These are phyloP conservation scores for Hedya salicella DNA, from an alignment of 2,888 invertebrate species.

Conservation along the genomic window DNA sequence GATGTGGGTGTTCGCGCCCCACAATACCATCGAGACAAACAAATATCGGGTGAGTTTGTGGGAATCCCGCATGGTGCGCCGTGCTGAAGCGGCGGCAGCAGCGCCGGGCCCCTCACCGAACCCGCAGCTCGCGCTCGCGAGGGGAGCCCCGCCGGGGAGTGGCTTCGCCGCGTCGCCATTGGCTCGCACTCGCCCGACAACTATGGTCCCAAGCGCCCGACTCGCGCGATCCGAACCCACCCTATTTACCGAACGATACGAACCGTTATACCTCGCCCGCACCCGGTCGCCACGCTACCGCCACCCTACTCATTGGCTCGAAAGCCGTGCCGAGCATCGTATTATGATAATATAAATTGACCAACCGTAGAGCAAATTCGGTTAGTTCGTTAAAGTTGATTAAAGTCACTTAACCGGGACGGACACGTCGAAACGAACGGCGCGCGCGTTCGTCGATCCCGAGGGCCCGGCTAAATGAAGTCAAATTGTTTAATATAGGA, in stretches of 20 bases:
- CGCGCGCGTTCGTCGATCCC: constrained; percentile 80
- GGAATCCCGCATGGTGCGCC: constrained; percentile 79
- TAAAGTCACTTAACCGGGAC: constrained; percentile 85
- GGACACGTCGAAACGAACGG: constrained; percentile 81
- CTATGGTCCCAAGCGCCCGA: constrained; percentile 68
- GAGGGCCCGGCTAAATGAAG: constrained; percentile 76
- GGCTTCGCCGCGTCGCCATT: constrained; percentile 61
- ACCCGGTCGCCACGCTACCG: constrained; percentile 52
- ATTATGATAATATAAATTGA: constrained; percentile 86
- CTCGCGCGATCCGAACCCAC: constrained; percentile 58
- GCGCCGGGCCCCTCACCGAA: constrained; percentile 48
- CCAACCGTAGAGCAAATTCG: constrained; percentile 84
- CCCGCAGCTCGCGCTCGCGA: constrained; percentile 48
- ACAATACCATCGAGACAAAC: constrained; percentile 72
- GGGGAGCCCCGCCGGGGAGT: constrained; percentile 58
- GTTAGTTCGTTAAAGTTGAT: constrained; percentile 86
- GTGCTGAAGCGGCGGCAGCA: constrained; percentile 48
- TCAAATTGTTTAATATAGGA: constrained; percentile 81
- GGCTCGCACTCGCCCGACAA: constrained; percentile 53
- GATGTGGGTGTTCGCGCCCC: constrained; percentile 81
- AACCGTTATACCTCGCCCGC: constrained; percentile 61
- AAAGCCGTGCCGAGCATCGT: constrained; percentile 60
- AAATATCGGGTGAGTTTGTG: constrained; percentile 75
- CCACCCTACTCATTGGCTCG: constrained; percentile 72
- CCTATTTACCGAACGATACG: constrained; percentile 61